These are phyloP conservation scores for Ernsta delagoae DNA, from an alignment of 2,888 invertebrate species.

Conservation along the genomic window DNA sequence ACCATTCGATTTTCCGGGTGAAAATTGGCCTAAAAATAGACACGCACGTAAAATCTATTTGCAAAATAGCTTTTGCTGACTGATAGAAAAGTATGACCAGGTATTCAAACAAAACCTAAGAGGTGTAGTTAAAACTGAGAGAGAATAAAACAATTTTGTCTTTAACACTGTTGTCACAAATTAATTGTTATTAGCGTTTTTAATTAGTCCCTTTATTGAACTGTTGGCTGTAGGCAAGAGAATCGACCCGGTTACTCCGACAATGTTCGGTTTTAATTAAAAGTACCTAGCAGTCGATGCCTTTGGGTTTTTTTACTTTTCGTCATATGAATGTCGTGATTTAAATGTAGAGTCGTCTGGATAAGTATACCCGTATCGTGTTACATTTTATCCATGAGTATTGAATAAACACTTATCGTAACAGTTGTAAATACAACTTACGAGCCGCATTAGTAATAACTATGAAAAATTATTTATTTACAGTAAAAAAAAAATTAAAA, in stretches of 20 bases:
- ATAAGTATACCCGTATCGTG: too few species aligned
- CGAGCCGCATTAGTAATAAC: too few species aligned
- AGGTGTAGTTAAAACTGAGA: conserved; percentile 46
- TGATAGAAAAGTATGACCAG: too few species aligned
- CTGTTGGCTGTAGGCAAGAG: conserved; percentile 50
- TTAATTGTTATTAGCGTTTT: conserved; percentile 74
- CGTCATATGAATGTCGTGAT: conserved; percentile 16
- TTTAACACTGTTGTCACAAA: conserved; percentile 62
- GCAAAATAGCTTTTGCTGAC: neutral
- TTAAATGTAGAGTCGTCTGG: neutral
- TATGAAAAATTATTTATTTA: too few species aligned
- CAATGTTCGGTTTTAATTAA: conserved; percentile 74
- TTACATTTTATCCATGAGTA: neutral
- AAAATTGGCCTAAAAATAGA: conserved; percentile 16
- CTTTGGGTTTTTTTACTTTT: conserved; percentile 10
- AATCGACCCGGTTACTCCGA: conserved; percentile 48
- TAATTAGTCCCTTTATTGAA: conserved; percentile 70
- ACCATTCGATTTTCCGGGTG: conserved; percentile 17
- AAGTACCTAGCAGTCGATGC: conserved; percentile 51
- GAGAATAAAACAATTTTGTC: conserved; percentile 54
- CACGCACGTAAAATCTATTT: neutral
- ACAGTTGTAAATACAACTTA: neutral
- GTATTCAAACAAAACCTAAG: conserved; percentile 27
- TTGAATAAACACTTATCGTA: neutral
- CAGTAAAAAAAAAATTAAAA: neutral